A percentile compares a stretch with the other conserved stretches of the same genome.
Conservation (phyloP, 2,113 vertebrate species). For the Rhinopomastus cyanomelas region DNA sequence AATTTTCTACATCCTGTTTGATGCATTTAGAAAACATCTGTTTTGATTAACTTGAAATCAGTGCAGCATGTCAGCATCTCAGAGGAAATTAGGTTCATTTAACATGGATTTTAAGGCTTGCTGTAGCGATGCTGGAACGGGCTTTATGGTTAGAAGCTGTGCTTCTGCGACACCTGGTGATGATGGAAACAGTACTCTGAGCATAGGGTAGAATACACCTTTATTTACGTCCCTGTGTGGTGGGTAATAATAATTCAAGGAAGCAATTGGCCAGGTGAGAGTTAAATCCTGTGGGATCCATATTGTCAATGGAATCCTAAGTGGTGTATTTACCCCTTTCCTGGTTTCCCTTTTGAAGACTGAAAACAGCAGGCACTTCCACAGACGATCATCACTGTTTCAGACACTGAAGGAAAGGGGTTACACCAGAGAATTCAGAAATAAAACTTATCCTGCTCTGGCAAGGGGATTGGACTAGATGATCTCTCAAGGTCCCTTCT, state of each 20-base stretch:
- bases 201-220: background rate
- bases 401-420: background rate
- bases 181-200: background rate
- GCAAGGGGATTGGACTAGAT: too few relatives aligned
- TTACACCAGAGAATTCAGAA: background rate
- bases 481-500: too few relatives aligned
- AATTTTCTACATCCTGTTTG: slow-evolving; percentile 68
- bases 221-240: background rate
- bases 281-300: background rate
- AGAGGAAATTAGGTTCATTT: slow-evolving; percentile 63
- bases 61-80: slow-evolving; percentile 39
- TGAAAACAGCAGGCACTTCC: background rate
- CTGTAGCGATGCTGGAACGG: background rate
- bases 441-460: too few relatives aligned
- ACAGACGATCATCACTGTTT: background rate
- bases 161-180: accelerated
- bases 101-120: slow-evolving; percentile 32
- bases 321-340: background rate
- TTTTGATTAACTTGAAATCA: slow-evolving; percentile 67
- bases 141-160: background rate
- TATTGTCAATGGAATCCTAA: background rate
- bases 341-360: background rate
- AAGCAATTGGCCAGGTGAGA: background rate
- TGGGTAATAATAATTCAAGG: background rate
- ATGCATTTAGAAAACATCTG: slow-evolving; percentile 59